Evolutionary conservation across 2,797 vertebrate species (phyloP).

Genomic region (Rallus crepitans): DNA sequence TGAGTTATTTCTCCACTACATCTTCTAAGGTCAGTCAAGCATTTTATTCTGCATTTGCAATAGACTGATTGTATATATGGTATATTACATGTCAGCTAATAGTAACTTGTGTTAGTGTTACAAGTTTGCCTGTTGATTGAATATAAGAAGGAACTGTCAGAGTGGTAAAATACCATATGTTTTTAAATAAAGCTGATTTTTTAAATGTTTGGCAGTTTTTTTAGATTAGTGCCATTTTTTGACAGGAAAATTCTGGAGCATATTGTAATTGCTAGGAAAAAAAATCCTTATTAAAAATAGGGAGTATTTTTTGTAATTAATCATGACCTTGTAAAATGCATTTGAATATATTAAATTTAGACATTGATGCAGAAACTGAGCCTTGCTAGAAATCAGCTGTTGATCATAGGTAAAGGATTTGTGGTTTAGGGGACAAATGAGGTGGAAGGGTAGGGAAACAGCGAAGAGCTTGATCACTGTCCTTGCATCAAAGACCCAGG

Average conservation of each 20-base stretch:
- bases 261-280: neutral
- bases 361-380: neutral
- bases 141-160: neutral
- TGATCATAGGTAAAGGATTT: neutral
- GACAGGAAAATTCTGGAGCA: neutral
- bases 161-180: neutral
- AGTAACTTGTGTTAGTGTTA: neutral
- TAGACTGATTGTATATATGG: neutral
- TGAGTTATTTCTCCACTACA: neutral
- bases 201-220: neutral
- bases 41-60: neutral
- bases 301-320: neutral
- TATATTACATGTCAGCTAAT: neutral
- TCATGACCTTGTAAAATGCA: neutral
- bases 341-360: neutral
- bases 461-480: neutral
- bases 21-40: neutral
- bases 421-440: fast-evolving
- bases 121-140: neutral
- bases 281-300: neutral
- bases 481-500: neutral
- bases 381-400: neutral
- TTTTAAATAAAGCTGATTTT: neutral
- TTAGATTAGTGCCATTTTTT: neutral
- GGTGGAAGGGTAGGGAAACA: neutral